Evolutionary conservation across 2,797 vertebrate species (phyloP), one percentile per base, ranked within the genome.

Genomic region (Falco naumanni): DNA sequence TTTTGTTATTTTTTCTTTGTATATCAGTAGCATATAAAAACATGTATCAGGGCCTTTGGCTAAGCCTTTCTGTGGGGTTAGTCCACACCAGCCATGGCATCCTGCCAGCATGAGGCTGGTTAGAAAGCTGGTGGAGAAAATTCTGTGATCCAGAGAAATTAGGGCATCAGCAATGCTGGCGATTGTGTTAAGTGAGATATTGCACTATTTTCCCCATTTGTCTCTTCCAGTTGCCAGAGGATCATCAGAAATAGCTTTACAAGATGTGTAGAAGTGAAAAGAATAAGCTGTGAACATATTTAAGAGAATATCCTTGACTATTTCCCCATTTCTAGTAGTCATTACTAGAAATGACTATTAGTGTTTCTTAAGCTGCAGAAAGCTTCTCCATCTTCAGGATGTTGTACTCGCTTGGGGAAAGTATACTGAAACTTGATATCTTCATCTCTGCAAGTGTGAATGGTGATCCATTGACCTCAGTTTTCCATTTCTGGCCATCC

Each of bases 401-500:
- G 31, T 37, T 79, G 51, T 48, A 19, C 19, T 63, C 45, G 9
- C 29, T 6, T 4, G 17, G 63, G 47, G 20, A 45, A 90, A 63
- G 34, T 12, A 12, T 10, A 59, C 10, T 21, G 66, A 69, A 90
- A 79, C 20, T 63, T 95, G 41, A 13, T 84, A 43, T 41, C 19
- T 93, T 59, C 43, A 17, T 84, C 77, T 37, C 24, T 77, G 64
- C 78, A 66, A 76, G n/a, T 63, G 48, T 82, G 59, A 82, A 37
- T 45, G 59, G 59, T 50, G 71, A 79, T 81, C 66, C 64, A 16
- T 6, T 74, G 84, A 80, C 84, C 79, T 79, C 74, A 53, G 22
- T 80, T 90, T 96, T 94, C 81, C 78, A 79, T 79, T 94, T 77
- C 92, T 84, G 60, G n/a, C 39, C 43, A 57, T 28, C 33, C 50